phyloP scores from a whole-genome alignment of 1,140 invertebrate genomes.

The Ruditapes philippinarum region DNA sequence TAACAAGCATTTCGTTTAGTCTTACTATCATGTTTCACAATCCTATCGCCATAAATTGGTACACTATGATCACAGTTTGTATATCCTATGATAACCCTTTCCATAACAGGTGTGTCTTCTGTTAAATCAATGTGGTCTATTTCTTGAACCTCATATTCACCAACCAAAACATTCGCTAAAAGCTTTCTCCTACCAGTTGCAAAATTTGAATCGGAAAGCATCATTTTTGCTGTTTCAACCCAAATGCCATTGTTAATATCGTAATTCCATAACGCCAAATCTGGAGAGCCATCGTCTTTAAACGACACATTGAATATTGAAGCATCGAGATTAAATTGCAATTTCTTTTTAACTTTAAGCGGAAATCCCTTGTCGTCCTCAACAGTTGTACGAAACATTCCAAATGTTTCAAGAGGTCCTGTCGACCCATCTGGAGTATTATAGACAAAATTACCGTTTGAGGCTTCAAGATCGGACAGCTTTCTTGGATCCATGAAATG shows the following conservation, averaged over 20 bases:
- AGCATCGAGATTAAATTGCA: constrained; percentile 3
- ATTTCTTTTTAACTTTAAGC: constrained; percentile 17
- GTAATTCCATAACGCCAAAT: constrained; percentile 45
- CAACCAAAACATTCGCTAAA: neutral
- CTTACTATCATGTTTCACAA: neutral
- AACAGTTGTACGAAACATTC: constrained; percentile 16
- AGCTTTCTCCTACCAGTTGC: neutral
- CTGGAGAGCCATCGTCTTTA: constrained; percentile 16
- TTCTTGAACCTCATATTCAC: neutral
- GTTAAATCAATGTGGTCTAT: neutral
- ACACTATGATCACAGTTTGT: neutral
- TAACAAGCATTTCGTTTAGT: neutral
- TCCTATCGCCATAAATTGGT: neutral
- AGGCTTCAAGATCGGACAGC: constrained; percentile 5
- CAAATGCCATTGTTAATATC: constrained; percentile 41
- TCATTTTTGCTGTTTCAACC: constrained; percentile 43
- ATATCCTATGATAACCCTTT: neutral
- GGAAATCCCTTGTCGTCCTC: neutral
- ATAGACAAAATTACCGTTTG: constrained; percentile 36
- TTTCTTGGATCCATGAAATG: constrained; percentile 60
- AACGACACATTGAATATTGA: constrained; percentile 32
- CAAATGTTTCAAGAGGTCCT: constrained; percentile 31
- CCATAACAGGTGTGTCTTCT: neutral
- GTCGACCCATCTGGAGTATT: neutral
- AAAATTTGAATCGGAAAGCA: neutral